Evolutionary conservation across 2,113 vertebrate species (phyloP).

Genomic region (Dascyllus trimaculatus): DNA sequence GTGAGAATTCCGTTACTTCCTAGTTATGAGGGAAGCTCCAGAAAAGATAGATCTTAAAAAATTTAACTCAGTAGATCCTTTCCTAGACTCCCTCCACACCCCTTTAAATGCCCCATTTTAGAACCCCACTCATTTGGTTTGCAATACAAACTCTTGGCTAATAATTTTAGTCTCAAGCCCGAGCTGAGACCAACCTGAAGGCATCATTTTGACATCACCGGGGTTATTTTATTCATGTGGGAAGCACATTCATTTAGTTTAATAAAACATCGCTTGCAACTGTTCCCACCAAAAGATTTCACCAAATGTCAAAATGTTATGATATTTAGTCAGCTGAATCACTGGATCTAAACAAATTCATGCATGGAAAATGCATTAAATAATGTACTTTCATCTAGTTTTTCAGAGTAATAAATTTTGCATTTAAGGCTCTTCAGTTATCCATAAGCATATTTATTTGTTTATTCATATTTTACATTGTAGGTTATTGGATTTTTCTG

Average conservation of each 20-base stretch:
- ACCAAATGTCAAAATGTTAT: not conserved
- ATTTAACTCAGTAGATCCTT: not conserved
- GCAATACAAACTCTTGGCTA: not conserved
- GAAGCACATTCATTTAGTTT: no score
- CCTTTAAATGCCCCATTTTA: no score
- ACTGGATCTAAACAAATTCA: no score
- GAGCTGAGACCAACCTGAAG: not conserved
- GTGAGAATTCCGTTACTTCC: not conserved
- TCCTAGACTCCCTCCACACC: no score
- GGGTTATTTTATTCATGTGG: not conserved
- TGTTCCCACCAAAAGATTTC: not conserved
- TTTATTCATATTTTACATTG: no score
- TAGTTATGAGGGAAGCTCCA: not conserved
- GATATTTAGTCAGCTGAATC: not conserved
- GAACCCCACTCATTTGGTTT: not conserved
- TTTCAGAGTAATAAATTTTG: no score
- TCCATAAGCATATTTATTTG: no score
- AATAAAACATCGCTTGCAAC: no score
- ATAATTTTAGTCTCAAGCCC: not conserved
- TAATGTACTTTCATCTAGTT: no score
- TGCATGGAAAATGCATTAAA: no score
- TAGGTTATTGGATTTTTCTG: not conserved
- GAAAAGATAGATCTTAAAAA: not conserved
- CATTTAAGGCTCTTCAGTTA: no score
- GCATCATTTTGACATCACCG: not conserved